Evolutionary conservation across 64 coral and sea anemone genomes (phyloP).

Genomic region (Hydrozoanthus tunicans): DNA sequence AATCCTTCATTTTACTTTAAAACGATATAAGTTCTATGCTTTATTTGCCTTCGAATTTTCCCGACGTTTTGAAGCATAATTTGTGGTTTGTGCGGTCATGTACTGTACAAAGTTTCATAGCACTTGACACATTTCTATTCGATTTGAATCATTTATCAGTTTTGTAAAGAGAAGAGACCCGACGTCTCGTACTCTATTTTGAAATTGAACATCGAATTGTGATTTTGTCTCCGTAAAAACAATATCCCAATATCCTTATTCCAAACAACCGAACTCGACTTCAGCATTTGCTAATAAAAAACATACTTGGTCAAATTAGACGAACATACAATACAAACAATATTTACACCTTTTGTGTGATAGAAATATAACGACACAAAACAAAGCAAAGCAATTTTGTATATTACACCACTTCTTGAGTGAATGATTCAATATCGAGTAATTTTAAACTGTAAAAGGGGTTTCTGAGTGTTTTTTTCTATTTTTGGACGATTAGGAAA

Average conservation of each 20-base stretch:
- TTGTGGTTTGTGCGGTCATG: constrained; percentile 19
- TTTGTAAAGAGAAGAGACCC: not conserved
- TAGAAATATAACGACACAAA: not conserved
- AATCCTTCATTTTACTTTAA: not conserved
- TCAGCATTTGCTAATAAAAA: not conserved
- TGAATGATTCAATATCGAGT: not conserved
- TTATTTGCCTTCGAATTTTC: not conserved
- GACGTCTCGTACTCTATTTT: not conserved
- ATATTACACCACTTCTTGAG: not conserved
- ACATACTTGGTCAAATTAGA: constrained; percentile 17
- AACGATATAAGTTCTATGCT: not conserved
- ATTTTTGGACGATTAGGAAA: not conserved
- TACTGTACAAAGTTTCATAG: not conserved
- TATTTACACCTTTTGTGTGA: not conserved
- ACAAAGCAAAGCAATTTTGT: not conserved
- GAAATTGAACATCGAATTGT: not conserved
- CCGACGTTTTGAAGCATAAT: not conserved
- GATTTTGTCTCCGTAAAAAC: not conserved
- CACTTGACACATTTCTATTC: constrained; percentile 2
- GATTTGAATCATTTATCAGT: not conserved
- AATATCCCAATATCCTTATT: not conserved
- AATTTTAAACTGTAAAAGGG: not conserved
- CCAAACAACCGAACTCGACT: not conserved
- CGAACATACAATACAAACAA: not conserved
- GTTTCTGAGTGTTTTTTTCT: not conserved